Evolutionary conservation across 2,888 invertebrate species (phyloP).

Genomic region (Tribolium freemani): DNA sequence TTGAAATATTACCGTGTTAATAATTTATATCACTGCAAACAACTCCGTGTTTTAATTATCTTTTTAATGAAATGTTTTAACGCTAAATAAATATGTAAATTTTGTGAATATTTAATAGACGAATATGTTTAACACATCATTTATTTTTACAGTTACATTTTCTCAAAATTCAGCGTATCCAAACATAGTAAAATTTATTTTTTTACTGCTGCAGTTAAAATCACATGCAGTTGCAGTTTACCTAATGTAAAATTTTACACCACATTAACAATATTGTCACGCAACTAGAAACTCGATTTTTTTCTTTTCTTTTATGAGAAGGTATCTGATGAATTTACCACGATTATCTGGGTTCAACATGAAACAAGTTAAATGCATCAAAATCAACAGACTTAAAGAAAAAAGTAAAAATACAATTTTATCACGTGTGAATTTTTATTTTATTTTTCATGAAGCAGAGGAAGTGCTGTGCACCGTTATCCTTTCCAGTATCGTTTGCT

Average conservation of each 20-base stretch:
- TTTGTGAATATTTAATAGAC: background rate
- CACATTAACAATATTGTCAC: background rate
- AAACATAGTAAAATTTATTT: background rate
- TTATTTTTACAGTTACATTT: background rate
- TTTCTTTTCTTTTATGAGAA: no score
- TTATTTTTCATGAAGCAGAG: constrained; percentile 2
- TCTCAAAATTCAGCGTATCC: background rate
- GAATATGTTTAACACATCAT: background rate
- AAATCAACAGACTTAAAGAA: background rate
- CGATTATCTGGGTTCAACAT: background rate
- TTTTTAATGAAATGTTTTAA: background rate
- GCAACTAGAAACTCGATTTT: background rate
- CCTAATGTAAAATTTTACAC: background rate
- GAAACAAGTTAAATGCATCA: background rate
- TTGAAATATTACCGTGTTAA: background rate
- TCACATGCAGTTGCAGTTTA: background rate
- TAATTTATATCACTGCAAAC: background rate
- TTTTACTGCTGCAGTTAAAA: background rate
- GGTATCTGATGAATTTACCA: no score
- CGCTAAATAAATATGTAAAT: background rate
- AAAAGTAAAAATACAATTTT: background rate
- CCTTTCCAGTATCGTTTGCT: constrained; percentile 15
- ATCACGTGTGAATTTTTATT: constrained; percentile 23
- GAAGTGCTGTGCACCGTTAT: constrained; percentile 16
- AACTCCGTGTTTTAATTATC: background rate